A percentile compares a stretch with the other conserved stretches of the same genome.
phyloP scores from a whole-genome alignment of 2,888 invertebrate species.

The Nemotelus nigrinus region DNA sequence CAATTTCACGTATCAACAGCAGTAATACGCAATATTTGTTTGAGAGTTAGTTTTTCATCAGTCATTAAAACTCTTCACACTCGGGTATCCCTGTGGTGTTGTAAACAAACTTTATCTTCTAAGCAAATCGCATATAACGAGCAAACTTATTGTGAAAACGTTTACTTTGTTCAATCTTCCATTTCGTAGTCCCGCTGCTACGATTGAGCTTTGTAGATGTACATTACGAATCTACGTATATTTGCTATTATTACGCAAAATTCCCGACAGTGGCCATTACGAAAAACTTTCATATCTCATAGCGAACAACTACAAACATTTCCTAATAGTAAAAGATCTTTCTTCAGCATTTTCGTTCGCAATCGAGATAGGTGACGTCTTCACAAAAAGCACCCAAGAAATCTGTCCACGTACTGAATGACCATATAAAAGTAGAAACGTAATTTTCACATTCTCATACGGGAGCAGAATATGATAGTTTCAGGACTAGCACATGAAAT shows the following conservation, averaged over 20 bases:
- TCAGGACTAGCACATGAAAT: constrained; percentile 46
- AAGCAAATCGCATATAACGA: background rate
- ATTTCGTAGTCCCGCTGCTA: constrained; percentile 1
- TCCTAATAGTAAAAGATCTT: background rate
- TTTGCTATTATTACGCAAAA: constrained; percentile 27
- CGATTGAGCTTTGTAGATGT: constrained; percentile 1
- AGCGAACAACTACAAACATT: constrained; percentile 8
- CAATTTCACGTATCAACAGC: no score
- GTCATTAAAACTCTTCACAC: no score
- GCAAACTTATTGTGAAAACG: constrained; percentile 22
- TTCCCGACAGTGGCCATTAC: constrained; percentile 19
- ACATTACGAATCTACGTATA: constrained; percentile 18
- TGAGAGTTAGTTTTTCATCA: no score
- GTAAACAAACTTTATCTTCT: background rate
- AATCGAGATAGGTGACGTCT: background rate
- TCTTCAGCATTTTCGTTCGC: constrained; percentile 18
- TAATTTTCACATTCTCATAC: constrained; percentile 50
- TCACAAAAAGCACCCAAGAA: constrained; percentile 11
- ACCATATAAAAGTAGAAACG: constrained; percentile 49
- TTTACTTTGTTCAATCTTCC: constrained; percentile 2
- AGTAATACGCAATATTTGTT: no score
- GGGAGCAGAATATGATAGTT: constrained; percentile 45
- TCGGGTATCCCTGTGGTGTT: no score
- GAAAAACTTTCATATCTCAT: constrained; percentile 37
- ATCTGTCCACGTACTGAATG: constrained; percentile 27